Evolutionary conservation across 2,888 invertebrate genomes (phyloP), one percentile per base, ranked within the genome.

Genomic region (Dynastes grantii): DNA sequence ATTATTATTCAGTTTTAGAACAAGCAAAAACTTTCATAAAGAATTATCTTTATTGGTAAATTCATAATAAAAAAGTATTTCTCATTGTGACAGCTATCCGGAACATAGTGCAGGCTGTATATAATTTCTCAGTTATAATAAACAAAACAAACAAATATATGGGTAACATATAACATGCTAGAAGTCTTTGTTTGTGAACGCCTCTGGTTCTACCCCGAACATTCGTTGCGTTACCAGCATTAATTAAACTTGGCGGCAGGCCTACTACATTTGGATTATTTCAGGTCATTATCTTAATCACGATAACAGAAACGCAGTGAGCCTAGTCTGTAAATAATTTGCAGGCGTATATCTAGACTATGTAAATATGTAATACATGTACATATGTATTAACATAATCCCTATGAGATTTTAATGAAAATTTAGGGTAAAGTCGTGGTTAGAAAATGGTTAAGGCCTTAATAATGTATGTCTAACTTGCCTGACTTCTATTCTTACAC

Each of bases 201-300:
- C 63, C 29, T 27, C 61, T 22, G 9, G 3, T 9, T 27, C 61
- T 27, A 29, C 63, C 63, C 55, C 16, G 16, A 55, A 16, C n/a
- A 55, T 53, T 16, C 55, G 71, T 40, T 22, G 37, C 22, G 27
- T 37, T 58, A 40, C 40, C 68, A 58, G 40, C 16, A 58, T 73
- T 58, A 73, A 73, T 73, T 73, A 73, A 61, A 73, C 58, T 55
- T 58, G 58, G 73, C 58, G 73, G 73, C 73, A 61, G 16, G 40
- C 58, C 58, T 40, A 16, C 58, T 73, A 40, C 55, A 40, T 37
- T 58, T 27, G 51, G 40, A 37, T 40, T 58, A 40, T 40, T 58
- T 73, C 22, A 45, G 27, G 40, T 73, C 73, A 73, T 73, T 73
- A 73, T 58, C 73, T 73, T 29, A 11, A 73, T 37, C n/a, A 73